phyloP scores from a whole-genome alignment of 2,797 vertebrate species.

The Cryptoblepharus egeriae region DNA sequence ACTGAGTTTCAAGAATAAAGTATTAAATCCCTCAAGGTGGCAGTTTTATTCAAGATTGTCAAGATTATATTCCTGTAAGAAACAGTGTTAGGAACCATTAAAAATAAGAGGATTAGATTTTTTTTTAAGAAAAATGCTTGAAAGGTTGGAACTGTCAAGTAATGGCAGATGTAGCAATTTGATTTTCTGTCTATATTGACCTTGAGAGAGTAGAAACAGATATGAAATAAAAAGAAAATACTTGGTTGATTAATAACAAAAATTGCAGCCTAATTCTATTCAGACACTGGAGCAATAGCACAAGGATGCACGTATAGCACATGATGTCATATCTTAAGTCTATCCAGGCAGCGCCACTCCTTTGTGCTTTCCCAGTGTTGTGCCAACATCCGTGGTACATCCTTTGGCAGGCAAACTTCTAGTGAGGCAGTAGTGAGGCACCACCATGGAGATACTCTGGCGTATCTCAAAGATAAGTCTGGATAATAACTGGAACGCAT shows the following conservation, averaged over 20 bases:
- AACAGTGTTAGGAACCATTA: conserved; percentile 15
- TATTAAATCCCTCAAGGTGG: background rate
- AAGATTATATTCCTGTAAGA: conserved; percentile 1
- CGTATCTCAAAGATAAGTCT: no score
- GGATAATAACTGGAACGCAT: no score
- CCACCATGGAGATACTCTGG: no score
- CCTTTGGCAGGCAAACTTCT: no score
- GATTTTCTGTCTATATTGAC: background rate
- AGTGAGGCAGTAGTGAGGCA: no score
- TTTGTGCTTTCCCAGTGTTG: no score
- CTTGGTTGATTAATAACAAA: conserved; percentile 11
- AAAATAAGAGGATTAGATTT: conserved; percentile 23
- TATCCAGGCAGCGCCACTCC: no score
- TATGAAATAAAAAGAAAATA: background rate
- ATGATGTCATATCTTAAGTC: no score
- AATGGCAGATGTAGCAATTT: conserved; percentile 1
- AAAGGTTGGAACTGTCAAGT: conserved; percentile 8
- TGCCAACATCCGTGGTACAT: no score
- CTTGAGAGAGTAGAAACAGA: background rate
- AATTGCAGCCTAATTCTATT: background rate
- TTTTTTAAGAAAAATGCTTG: background rate
- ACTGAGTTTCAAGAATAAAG: background rate
- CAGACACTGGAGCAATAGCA: no score
- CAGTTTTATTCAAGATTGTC: conserved; percentile 26
- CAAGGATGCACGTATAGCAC: no score